A percentile compares a stretch with the other conserved stretches of the same genome.
Conservation (phyloP, 2,113 vertebrate species). For the Brachypodius melanocephalos region DNA sequence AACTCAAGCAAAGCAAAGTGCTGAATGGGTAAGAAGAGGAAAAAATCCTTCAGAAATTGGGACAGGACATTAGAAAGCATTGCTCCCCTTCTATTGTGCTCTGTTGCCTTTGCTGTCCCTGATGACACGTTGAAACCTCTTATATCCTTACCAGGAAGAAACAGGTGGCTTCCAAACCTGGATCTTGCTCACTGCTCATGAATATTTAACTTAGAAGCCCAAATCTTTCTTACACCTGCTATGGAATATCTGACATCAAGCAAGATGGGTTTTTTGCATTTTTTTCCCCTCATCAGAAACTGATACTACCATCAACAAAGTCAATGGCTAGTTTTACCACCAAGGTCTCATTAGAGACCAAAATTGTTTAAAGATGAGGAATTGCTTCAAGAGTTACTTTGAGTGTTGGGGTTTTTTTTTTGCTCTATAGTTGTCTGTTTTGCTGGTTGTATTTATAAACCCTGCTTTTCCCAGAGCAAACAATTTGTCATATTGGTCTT, state of each 20-base stretch:
- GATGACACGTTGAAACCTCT: background rate
- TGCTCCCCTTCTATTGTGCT: background rate
- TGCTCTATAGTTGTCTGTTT: background rate
- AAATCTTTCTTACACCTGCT: background rate
- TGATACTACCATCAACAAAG: background rate
- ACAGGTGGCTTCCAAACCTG: background rate
- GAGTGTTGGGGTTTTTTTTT: background rate
- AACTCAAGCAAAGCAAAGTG: background rate
- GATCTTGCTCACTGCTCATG: background rate
- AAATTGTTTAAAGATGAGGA: background rate
- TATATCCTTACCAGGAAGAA: background rate
- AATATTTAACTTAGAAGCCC: background rate
- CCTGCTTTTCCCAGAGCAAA: background rate
- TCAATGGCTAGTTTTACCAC: background rate
- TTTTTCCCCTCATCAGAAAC: background rate
- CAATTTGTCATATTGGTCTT: background rate
- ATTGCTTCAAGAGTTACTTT: background rate
- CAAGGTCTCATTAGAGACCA: background rate
- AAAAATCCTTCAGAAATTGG: background rate
- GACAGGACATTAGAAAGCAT: background rate
- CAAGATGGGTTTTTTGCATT: background rate
- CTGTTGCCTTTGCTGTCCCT: background rate
- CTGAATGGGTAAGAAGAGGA: background rate
- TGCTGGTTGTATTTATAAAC: background rate
- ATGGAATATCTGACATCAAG: background rate